Evolutionary conservation across 2,888 invertebrate species (phyloP).

Genomic region (Cenopis cana): DNA sequence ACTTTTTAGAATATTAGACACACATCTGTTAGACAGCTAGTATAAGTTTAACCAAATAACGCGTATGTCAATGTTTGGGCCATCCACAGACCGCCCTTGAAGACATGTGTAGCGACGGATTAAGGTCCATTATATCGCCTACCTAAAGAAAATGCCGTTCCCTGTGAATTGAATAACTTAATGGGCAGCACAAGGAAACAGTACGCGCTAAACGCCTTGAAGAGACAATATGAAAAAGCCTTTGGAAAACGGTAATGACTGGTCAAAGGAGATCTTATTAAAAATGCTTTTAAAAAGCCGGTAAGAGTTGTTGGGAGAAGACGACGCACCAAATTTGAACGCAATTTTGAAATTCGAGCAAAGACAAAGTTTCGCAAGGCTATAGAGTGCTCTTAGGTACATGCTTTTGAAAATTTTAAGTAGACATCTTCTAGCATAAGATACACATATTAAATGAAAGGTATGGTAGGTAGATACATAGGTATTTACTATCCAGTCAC

Average conservation of each 20-base stretch:
- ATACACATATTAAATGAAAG: too few species aligned
- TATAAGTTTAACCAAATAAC: background rate
- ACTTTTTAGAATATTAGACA: too few species aligned
- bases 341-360: background rate
- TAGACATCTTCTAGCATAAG: too few species aligned
- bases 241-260: background rate
- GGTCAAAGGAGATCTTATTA: background rate
- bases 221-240: constrained; percentile 6
- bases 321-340: background rate
- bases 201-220: constrained; percentile 21
- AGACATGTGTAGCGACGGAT: constrained; percentile 76
- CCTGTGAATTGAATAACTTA: constrained; percentile 81
- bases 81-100: constrained; percentile 62
- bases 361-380: background rate
- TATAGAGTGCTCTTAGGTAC: too few species aligned
- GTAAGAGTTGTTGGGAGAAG: background rate
- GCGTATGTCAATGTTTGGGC: constrained; percentile 16
- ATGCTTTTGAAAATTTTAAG: background rate
- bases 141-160: constrained; percentile 72
- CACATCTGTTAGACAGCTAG: background rate
- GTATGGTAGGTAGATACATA: too few species aligned
- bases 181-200: constrained; percentile 66
- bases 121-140: constrained; percentile 65
- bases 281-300: background rate
- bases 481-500: background rate